Base-by-base conservation (phyloP, 2,888 invertebrate genomes). In the Furcula furcula region DNA sequence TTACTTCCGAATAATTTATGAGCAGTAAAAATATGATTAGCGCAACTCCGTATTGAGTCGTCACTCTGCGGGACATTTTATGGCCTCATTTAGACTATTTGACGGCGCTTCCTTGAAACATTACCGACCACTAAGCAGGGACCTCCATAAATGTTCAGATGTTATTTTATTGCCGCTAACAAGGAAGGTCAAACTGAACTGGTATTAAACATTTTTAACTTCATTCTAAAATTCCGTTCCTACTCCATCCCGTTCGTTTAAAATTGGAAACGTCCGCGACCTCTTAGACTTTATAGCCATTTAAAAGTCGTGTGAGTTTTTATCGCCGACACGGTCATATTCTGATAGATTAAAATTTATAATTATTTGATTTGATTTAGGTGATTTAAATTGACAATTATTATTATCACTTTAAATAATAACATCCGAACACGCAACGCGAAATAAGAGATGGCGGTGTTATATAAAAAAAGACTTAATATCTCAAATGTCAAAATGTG, bases 401-500 rank as follows among this genome's bases (percentile, higher is more conserved):
- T 52, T 27, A 21, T 34, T 40, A 38, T 55, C 40, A 31, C 46
- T 39, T 30, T n/a, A n/a, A n/a, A n/a, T n/a, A n/a, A n/a, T n/a
- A n/a, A n/a, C n/a, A n/a, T n/a, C n/a, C 39, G 41, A 70, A 64
- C 10, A 56, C 57, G 63, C 55, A 61, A 63, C 22, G 28, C 49
- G 70, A 73, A 72, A 76, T 74, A 76, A 77, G 81, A 85, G 74
- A 84, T 84, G 85, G 76, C 79, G 76, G 78, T 70, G 78, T 83
- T 85, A 84, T 84, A 87, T 84, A 85, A 86, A 89, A 55, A 89
- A 89, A 88, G 81, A 88, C 81, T 83, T 89, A 89, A 89, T 89
- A 89, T 89, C 89, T 89, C 88, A 87, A 87, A 86, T 85, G 89
- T 89, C 89, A 89, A 89, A 89, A 89, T 80, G 86, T 89, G 89